A percentile compares a stretch with the other conserved stretches of the same genome.
phyloP scores from a whole-genome alignment of 2,113 vertebrate species.

The Pterocles burchelli region DNA sequence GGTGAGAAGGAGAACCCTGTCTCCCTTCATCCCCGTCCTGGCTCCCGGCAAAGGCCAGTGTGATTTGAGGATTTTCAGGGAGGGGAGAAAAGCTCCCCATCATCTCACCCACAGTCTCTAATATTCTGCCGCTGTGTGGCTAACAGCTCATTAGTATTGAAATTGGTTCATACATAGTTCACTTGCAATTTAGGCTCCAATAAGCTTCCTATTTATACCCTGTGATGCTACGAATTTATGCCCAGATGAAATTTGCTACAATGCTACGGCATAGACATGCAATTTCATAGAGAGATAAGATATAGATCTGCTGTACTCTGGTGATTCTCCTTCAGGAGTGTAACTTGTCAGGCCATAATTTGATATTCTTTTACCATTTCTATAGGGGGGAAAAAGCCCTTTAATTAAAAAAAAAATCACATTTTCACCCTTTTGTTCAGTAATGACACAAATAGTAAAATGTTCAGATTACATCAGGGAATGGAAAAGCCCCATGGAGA shows the following conservation, averaged over 20 bases:
- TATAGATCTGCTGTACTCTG: slow-evolving; percentile 64
- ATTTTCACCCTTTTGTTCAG: slow-evolving; percentile 43
- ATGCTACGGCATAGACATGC: not conserved
- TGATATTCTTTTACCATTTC: slow-evolving; percentile 56
- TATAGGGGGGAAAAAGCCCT: not conserved
- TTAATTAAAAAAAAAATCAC: slow-evolving; percentile 40
- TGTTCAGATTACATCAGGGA: slow-evolving; percentile 55
- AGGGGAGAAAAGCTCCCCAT: not conserved
- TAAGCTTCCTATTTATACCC: slow-evolving; percentile 11
- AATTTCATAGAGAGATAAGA: slow-evolving; percentile 69
- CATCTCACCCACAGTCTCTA: not conserved
- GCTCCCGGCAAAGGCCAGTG: not conserved
- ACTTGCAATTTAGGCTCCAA: slow-evolving; percentile 32
- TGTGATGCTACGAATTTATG: not conserved
- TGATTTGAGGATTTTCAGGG: accelerated
- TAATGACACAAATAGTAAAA: slow-evolving; percentile 68
- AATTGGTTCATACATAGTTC: slow-evolving; percentile 20
- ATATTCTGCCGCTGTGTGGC: not conserved
- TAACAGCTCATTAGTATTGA: slow-evolving; percentile 39
- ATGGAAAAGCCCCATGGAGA: slow-evolving; percentile 29
- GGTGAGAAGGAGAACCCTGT: accelerated
- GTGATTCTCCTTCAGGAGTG: slow-evolving; percentile 51
- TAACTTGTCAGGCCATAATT: slow-evolving; percentile 64
- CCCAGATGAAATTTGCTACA: slow-evolving; percentile 9
- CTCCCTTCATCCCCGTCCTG: not conserved